These are phyloP conservation scores for Cephus spinipes DNA, from an alignment of 2,888 invertebrate genomes.

Conservation along the genomic window DNA sequence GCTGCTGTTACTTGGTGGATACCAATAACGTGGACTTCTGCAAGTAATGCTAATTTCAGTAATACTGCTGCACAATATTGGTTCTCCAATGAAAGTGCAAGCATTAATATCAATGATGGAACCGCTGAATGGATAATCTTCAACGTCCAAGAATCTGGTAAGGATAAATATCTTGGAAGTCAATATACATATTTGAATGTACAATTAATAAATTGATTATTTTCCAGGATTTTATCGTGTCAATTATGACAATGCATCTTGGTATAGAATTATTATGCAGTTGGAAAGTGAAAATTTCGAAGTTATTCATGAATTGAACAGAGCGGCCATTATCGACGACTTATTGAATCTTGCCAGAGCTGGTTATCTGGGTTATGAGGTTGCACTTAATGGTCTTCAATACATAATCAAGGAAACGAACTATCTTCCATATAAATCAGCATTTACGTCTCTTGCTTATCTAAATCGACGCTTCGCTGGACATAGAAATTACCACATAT, in stretches of 20 bases:
- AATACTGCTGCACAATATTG: conserved; percentile 59
- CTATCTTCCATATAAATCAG: conserved; percentile 78
- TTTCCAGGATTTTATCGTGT: conserved; percentile 73
- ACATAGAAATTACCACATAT: conserved; percentile 40
- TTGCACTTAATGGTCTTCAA: conserved; percentile 70
- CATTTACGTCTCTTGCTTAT: conserved; percentile 69
- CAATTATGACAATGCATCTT: conserved; percentile 72
- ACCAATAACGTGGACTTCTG: conserved; percentile 70
- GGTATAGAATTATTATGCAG: conserved; percentile 70
- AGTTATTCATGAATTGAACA: conserved; percentile 72
- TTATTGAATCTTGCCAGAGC: conserved; percentile 72
- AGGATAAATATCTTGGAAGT: conserved; percentile 34
- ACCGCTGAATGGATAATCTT: conserved; percentile 76
- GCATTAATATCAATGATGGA: background rate
- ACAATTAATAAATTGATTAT: background rate
- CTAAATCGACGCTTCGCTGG: conserved; percentile 67
- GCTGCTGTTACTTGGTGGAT: conserved; percentile 65
- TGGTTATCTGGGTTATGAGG: conserved; percentile 67
- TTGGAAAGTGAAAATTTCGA: conserved; percentile 65
- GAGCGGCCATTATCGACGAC: conserved; percentile 81
- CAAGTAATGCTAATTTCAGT: conserved; percentile 61
- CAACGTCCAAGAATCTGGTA: conserved; percentile 80
- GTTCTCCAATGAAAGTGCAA: conserved; percentile 36
- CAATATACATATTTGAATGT: background rate
- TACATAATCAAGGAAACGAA: conserved; percentile 74